phyloP scores from a whole-genome alignment of 2,888 invertebrate genomes.

The Euzophera pinguis region DNA sequence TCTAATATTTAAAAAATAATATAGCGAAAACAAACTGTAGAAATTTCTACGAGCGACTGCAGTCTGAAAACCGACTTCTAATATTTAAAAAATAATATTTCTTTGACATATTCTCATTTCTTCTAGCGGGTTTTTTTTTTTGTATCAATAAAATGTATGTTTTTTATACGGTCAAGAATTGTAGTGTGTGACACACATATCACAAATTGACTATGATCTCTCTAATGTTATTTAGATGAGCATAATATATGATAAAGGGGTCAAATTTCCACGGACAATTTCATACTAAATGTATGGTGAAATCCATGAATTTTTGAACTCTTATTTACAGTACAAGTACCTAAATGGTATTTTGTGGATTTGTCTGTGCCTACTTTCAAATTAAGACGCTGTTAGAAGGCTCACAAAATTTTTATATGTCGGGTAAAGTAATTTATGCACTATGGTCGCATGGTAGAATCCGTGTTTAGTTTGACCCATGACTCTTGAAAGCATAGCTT shows the following conservation, averaged over 20 bases:
- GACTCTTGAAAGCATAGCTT: constrained; percentile 32
- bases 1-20: no score
- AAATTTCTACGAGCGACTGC: no score
- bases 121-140: not conserved
- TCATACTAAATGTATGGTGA: no score
- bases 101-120: no score
- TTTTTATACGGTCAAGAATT: not conserved
- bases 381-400: constrained; percentile 1
- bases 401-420: constrained; percentile 6
- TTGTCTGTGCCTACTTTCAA: constrained; percentile 5
- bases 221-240: constrained; percentile 7
- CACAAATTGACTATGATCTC: constrained; percentile 8
- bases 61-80: no score
- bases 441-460: not conserved
- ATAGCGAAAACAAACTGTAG: no score
- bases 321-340: not conserved
- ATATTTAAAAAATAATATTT: no score
- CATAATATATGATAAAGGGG: no score
- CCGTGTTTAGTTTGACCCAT: constrained; percentile 15
- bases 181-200: constrained; percentile 7
- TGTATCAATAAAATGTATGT: constrained; percentile 1
- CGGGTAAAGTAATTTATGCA: not conserved
- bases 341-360: not conserved
- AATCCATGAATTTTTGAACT: no score
- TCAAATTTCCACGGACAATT: no score